Evolutionary conservation across 2,113 vertebrate species (phyloP).

Genomic region (Bambusicola thoracicus): DNA sequence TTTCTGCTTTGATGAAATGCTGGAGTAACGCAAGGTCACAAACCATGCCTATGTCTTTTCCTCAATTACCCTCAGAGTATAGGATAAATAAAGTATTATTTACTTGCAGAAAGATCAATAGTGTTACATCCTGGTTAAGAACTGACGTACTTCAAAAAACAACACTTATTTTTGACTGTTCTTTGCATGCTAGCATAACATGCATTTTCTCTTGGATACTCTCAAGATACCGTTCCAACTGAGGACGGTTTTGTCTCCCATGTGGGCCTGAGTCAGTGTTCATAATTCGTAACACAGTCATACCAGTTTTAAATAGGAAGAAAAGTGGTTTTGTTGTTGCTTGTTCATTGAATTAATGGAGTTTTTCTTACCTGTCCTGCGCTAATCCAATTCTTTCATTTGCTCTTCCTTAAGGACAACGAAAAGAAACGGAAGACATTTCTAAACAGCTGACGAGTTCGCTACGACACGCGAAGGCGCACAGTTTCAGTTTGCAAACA

Average conservation of each 20-base stretch:
- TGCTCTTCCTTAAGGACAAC: neutral
- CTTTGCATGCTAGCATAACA: too few species aligned
- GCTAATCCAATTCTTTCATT: neutral
- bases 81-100: neutral
- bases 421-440: neutral
- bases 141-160: too few species aligned
- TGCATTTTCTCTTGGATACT: too few species aligned
- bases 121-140: too few species aligned
- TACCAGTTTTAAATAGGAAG: neutral
- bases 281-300: too few species aligned
- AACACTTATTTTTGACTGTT: too few species aligned
- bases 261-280: too few species aligned
- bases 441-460: too few species aligned
- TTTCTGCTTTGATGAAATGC: neutral
- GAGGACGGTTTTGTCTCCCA: too few species aligned
- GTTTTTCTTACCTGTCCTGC: neutral
- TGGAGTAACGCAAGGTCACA: neutral
- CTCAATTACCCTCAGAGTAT: neutral
- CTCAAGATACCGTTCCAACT: too few species aligned
- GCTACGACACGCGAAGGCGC: fast-evolving
- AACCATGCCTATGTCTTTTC: neutral
- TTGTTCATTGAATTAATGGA: neutral
- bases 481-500: fast-evolving
- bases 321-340: neutral
- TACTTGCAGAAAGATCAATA: too few species aligned